Conservation (phyloP, 2,797 vertebrate species). For the Astyanax mexicanus region DNA sequence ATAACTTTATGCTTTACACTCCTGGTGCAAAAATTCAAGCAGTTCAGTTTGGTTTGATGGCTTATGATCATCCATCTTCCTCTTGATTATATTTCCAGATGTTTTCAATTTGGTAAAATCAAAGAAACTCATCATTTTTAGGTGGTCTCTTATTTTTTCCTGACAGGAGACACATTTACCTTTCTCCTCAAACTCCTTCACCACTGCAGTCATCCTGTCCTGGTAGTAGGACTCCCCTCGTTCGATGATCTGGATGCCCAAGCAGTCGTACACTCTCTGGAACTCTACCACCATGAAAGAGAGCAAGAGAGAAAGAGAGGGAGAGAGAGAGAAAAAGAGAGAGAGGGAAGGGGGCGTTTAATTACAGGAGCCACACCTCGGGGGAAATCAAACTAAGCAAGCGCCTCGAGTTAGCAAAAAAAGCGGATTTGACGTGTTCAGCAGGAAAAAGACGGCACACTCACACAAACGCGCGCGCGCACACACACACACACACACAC, state of each 20-base stretch:
- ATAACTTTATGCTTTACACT: no score
- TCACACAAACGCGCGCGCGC: slow-evolving; percentile 1
- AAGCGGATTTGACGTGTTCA: slow-evolving; percentile 17
- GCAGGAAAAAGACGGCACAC: slow-evolving; percentile 10
- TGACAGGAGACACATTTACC: slow-evolving; percentile 73
- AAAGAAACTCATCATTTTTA: no score
- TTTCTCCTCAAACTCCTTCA: slow-evolving; percentile 90
- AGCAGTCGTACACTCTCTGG: slow-evolving; percentile 89
- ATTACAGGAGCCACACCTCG: slow-evolving; percentile 44
- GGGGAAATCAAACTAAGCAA: slow-evolving; percentile 43
- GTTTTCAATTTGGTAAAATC: no score
- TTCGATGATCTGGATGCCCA: slow-evolving; percentile 86
- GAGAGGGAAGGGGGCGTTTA: background rate
- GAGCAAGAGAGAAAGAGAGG: background rate
- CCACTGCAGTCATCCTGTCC: slow-evolving; percentile 85
- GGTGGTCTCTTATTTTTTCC: no score
- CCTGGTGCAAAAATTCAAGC: no score
- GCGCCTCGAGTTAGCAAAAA: background rate
- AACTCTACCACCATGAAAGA: slow-evolving; percentile 81
- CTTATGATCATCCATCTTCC: no score
- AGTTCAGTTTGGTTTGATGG: no score
- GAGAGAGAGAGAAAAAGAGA: background rate
- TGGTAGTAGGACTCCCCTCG: slow-evolving; percentile 96
- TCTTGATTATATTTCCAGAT: no score
- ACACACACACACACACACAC: background rate